phyloP scores from a whole-genome alignment of 2,113 vertebrate species.

The Beaufortia kweichowensis region DNA sequence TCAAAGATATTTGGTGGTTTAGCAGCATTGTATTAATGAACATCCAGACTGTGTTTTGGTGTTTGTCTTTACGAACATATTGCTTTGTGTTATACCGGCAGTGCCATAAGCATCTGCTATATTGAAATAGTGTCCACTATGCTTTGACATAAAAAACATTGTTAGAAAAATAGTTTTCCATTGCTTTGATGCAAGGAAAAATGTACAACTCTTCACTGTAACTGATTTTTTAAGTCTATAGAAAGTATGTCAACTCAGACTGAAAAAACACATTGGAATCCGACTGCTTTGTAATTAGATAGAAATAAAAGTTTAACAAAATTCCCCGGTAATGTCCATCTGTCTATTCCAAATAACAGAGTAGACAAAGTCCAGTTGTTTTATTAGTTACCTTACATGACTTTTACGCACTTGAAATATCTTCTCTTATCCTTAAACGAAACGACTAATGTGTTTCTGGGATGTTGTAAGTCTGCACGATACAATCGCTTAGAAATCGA shows the following conservation, averaged over 20 bases:
- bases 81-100: background rate
- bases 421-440: background rate
- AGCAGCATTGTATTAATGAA: constrained; percentile 3
- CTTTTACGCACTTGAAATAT: background rate
- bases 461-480: background rate
- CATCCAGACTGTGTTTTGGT: constrained; percentile 12
- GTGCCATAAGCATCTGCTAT: background rate
- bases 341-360: background rate
- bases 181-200: background rate
- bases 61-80: background rate
- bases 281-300: background rate
- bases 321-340: background rate
- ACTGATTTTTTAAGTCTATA: too few relatives aligned
- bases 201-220: background rate
- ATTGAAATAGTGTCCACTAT: background rate
- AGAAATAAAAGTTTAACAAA: too few relatives aligned
- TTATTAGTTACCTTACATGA: background rate
- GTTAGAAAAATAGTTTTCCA: background rate
- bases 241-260: too few relatives aligned
- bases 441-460: constrained; percentile 1
- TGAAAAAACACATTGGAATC: too few relatives aligned
- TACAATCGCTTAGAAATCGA: background rate
- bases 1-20: constrained; percentile 23
- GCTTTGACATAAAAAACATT: background rate
- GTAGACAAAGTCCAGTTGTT: too few relatives aligned